Percentiles rank a stretch among this genome's conserved stretches.
phyloP scores from a whole-genome alignment of 2,797 vertebrate genomes.

The Orientallactaga sibirica region DNA sequence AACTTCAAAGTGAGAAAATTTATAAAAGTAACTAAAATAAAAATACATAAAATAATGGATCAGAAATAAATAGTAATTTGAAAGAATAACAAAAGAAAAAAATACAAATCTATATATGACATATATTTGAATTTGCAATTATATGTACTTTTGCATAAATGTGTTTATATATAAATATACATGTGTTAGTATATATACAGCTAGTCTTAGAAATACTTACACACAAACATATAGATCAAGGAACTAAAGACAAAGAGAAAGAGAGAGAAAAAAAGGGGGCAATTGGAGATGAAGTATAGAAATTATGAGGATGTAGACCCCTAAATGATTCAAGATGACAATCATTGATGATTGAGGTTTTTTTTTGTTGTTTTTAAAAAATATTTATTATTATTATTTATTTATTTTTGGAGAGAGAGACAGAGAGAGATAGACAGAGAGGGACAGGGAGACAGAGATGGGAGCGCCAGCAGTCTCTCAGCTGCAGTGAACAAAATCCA shows the following conservation, averaged over 20 bases:
- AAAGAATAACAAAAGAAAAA: background rate
- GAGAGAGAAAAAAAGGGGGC: background rate
- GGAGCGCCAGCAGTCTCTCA: too few species aligned
- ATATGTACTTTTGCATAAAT: background rate
- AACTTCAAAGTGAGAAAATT: background rate
- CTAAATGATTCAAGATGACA: background rate
- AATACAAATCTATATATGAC: background rate
- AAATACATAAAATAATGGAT: background rate
- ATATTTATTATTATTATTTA: too few species aligned
- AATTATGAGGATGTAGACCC: background rate
- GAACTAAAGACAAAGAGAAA: background rate
- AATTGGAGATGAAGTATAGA: too few species aligned
- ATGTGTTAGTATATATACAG: background rate
- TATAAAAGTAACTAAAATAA: background rate
- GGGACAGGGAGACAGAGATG: too few species aligned
- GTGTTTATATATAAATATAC: background rate
- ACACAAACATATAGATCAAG: too few species aligned
- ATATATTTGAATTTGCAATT: background rate
- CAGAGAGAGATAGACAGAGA: too few species aligned
- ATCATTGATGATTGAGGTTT: slow-evolving; percentile 1
- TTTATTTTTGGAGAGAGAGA: too few species aligned
- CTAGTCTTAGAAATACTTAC: background rate
- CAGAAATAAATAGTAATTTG: background rate
- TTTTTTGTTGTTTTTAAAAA: too few species aligned
- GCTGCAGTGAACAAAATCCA: too few species aligned